These are phyloP conservation scores for Excalfactoria chinensis DNA, from an alignment of 2,113 vertebrate genomes.

Conservation along the genomic window DNA sequence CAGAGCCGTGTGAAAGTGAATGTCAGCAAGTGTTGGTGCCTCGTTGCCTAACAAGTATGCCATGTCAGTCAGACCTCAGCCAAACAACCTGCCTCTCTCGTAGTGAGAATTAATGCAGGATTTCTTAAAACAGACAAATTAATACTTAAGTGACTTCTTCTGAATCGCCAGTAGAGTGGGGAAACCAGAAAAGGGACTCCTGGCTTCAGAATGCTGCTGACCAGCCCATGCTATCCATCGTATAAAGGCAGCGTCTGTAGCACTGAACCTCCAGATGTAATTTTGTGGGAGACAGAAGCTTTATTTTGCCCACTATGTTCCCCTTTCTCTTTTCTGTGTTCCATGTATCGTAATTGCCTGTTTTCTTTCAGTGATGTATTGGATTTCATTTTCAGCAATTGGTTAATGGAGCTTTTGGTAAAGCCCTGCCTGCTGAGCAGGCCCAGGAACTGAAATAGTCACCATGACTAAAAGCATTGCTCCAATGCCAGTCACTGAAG, in stretches of 20 bases:
- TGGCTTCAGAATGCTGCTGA: background rate
- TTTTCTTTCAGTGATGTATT: background rate
- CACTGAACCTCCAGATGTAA: background rate
- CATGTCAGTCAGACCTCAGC: background rate
- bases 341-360: background rate
- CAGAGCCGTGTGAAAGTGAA: slow-evolving; percentile 26
- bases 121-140: slow-evolving; percentile 5
- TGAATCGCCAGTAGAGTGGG: background rate
- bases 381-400: slow-evolving; percentile 9
- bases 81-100: background rate
- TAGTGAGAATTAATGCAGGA: background rate
- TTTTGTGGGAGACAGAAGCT: background rate
- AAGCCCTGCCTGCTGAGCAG: background rate
- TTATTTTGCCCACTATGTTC: background rate
- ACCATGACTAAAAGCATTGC: background rate
- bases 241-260: background rate
- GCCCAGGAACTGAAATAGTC: background rate
- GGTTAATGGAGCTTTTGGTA: background rate
- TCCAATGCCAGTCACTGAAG: background rate
- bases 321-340: background rate
- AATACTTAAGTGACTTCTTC: background rate
- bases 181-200: background rate
- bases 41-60: slow-evolving; percentile 23
- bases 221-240: background rate
- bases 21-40: slow-evolving; percentile 28